Evolutionary conservation across 2,888 invertebrate genomes (phyloP), one percentile per base, ranked within the genome.

Genomic region (Metopia argyrocephala): DNA sequence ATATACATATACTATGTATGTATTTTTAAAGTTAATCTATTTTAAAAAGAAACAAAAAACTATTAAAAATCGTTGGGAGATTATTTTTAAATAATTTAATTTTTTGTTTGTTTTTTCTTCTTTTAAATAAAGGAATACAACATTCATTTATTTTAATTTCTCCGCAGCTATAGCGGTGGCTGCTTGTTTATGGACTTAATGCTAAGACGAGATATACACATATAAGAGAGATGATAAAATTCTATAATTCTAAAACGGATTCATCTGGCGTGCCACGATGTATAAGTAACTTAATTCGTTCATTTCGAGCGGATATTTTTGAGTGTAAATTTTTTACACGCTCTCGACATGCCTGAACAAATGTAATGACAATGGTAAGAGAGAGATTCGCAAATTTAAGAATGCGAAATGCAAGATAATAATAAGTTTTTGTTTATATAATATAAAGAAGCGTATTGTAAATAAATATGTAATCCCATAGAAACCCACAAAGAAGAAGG

Each of bases 251-350:
- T 90, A 94, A 87, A 76, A 92, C 89, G 87, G 95, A 95, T 89
- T 93, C 92, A 91, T 96, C 95, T 86, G 97, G 96, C 87, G 94
- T 94, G 91, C 96, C 97, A 90, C 96, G 94, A 92, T 96, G 95
- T 90, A 95, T 93, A 88, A 97, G 92, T 87, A 96, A 92, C 91
- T 96, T 97, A 89, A 96, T 95, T 89, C 96, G 95, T 92, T 97
- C 97, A 91, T 94, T 94, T 86, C 96, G 94, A 91, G 96, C 95
- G 89, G 94, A 93, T 89, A 97, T 95, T 93, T 96, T 96, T 92
- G 94, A 95, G 91, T 96, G 96, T 89, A 97, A 93, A 90, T 94
- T 93, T 91, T 95, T 95, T 88, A 96, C 94, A 91, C 93, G 94
- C 92, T 97, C 96, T 91, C 95, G 95, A 92, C 93, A 95, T 91